Percentiles rank a stretch among this genome's conserved stretches.
Evolutionary conservation across 1,140 invertebrate species (phyloP).

Genomic region (Neomicropteryx cornuta): DNA sequence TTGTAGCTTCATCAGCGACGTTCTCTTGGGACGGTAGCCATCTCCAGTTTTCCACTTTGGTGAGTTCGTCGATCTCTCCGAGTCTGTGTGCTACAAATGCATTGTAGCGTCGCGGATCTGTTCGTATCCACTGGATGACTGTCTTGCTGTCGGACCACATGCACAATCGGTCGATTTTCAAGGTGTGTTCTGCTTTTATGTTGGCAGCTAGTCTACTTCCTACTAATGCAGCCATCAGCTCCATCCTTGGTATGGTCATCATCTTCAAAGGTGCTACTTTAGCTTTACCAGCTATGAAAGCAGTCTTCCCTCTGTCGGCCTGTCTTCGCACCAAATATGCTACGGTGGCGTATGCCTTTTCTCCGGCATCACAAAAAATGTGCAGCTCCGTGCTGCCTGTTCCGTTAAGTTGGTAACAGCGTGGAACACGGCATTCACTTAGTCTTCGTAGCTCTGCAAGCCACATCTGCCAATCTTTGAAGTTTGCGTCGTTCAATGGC

Average conservation of each 20-base stretch:
- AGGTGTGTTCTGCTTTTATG: conserved; percentile 9
- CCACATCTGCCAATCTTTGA: conserved; percentile 8
- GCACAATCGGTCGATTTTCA: conserved; percentile 4
- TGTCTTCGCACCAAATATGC: conserved; percentile 12
- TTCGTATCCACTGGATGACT: conserved; percentile 19
- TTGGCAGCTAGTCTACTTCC: conserved; percentile 10
- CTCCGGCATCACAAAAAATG: conserved; percentile 18
- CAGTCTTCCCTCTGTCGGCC: neutral
- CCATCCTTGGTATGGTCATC: conserved; percentile 16
- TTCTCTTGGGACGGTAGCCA: conserved; percentile 20
- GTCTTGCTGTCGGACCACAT: conserved; percentile 21
- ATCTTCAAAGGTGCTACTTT: conserved; percentile 16
- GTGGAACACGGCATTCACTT: conserved; percentile 4
- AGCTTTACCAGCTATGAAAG: conserved; percentile 15
- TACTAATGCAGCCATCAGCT: conserved; percentile 19
- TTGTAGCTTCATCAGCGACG: conserved; percentile 20
- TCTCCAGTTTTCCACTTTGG: conserved; percentile 16
- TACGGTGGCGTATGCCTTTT: conserved; percentile 18
- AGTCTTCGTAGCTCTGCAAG: neutral
- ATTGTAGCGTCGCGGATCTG: conserved; percentile 16
- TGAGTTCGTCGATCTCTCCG: conserved; percentile 19
- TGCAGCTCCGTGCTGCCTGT: conserved; percentile 8
- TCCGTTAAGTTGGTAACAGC: conserved; percentile 2
- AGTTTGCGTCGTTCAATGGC: conserved; percentile 1
- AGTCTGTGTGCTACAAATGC: conserved; percentile 17